These are phyloP conservation scores for Mormoops blainvillei DNA, from an alignment of 2,113 vertebrate species.

Conservation along the genomic window DNA sequence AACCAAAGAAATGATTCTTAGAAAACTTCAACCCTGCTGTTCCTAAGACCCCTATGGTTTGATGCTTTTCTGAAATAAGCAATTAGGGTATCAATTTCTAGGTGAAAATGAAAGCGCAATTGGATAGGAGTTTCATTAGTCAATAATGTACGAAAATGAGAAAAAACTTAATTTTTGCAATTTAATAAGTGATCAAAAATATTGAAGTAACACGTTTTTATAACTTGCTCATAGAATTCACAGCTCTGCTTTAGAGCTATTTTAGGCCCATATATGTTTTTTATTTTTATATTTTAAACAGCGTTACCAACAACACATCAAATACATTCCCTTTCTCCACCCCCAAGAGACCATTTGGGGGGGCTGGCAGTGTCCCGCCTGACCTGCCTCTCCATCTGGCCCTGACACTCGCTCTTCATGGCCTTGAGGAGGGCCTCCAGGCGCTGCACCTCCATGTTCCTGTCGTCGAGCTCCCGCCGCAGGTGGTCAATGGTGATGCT, in stretches of 20 bases:
- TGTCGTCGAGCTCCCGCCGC: constrained; percentile 72
- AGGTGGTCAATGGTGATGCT: constrained; percentile 72
- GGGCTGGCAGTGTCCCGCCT: neutral
- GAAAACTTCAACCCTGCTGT: neutral
- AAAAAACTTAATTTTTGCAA: neutral
- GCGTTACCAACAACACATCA: neutral
- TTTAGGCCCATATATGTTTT: neutral
- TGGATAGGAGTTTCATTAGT: neutral
- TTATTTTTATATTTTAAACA: neutral
- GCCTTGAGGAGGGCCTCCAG: constrained; percentile 71
- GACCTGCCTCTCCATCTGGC: constrained; percentile 77
- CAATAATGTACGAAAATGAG: neutral
- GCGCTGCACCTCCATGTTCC: constrained; percentile 72
- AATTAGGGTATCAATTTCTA: neutral
- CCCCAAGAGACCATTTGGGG: rapidly evolving
- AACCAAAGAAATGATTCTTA: neutral
- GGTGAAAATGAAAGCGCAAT: neutral
- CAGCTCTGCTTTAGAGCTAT: neutral
- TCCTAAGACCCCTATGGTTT: neutral
- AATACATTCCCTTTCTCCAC: rapidly evolving
- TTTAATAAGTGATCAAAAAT: neutral
- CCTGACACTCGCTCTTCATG: constrained; percentile 68
- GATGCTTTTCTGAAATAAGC: constrained; percentile 4
- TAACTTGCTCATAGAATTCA: neutral
- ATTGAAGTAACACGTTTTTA: neutral